A percentile compares a stretch with the other conserved stretches of the same genome.
phyloP scores from a whole-genome alignment of 1,140 invertebrate genomes.

The Semibalanus balanoides region DNA sequence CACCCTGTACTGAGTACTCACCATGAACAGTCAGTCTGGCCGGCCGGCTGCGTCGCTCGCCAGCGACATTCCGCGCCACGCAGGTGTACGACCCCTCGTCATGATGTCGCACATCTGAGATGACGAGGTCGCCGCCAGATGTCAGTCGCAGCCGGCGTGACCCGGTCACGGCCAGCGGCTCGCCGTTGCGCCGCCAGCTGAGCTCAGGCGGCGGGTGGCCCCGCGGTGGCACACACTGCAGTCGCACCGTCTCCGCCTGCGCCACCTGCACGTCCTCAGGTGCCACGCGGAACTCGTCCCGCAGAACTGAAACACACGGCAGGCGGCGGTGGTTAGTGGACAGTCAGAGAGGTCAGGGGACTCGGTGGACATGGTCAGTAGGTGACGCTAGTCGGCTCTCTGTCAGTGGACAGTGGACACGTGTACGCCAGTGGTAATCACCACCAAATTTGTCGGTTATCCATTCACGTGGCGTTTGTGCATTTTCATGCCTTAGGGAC shows the following conservation, averaged over 20 bases:
- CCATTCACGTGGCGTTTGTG: too few species aligned
- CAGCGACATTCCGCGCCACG: constrained; percentile 69
- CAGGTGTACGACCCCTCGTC: constrained; percentile 78
- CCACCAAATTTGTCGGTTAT: too few species aligned
- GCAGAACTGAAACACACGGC: background rate
- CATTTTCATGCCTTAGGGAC: too few species aligned
- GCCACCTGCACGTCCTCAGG: constrained; percentile 9
- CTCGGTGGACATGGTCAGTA: too few species aligned
- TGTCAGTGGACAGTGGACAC: too few species aligned
- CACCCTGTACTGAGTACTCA: too few species aligned
- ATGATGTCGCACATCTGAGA: constrained; percentile 59
- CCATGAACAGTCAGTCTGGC: constrained; percentile 68
- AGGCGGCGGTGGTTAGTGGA: too few species aligned
- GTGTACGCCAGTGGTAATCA: too few species aligned
- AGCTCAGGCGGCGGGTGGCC: constrained; percentile 14
- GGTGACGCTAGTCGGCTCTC: too few species aligned
- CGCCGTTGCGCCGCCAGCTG: constrained; percentile 13
- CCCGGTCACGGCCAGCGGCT: constrained; percentile 5
- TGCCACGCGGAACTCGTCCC: background rate
- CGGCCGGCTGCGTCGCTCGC: constrained; percentile 52
- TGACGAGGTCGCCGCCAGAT: constrained; percentile 63
- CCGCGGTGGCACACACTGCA: constrained; percentile 16
- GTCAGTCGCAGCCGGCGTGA: constrained; percentile 11
- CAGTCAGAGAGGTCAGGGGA: background rate
- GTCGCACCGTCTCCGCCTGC: constrained; percentile 7